Conservation (phyloP, 2,797 vertebrate genomes). For the Chaetophractus vellerosus region DNA sequence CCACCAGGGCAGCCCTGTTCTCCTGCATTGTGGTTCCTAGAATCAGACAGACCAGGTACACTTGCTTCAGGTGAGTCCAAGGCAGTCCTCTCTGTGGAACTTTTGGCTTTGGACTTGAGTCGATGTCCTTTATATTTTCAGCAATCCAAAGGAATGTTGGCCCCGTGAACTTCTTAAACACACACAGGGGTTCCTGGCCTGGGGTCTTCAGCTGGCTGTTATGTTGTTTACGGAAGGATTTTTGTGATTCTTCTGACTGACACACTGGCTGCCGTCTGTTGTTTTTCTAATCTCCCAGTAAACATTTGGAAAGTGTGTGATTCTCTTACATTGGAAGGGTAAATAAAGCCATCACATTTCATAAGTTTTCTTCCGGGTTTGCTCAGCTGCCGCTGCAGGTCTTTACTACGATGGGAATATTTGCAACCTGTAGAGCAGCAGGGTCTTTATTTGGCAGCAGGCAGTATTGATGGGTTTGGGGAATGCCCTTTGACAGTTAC, state of each 20-base stretch:
- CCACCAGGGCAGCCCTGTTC: background rate
- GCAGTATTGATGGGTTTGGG: constrained; percentile 79
- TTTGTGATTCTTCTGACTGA: constrained; percentile 79
- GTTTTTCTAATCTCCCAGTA: constrained; percentile 77
- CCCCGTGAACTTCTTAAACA: constrained; percentile 53
- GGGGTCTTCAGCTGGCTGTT: constrained; percentile 61
- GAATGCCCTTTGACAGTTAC: constrained; percentile 66
- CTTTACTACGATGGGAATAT: constrained; percentile 9
- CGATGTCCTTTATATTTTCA: background rate
- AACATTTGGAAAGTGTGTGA: constrained; percentile 63
- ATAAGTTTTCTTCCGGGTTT: constrained; percentile 61
- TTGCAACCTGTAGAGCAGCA: constrained; percentile 52
- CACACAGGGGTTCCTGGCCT: constrained; percentile 6
- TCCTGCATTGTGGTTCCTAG: background rate
- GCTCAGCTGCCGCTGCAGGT: constrained; percentile 58
- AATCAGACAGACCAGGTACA: background rate
- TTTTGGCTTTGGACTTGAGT: constrained; percentile 15
- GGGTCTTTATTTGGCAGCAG: constrained; percentile 51
- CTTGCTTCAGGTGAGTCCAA: background rate
- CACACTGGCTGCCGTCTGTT: constrained; percentile 75
- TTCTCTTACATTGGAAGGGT: constrained; percentile 53
- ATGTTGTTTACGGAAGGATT: constrained; percentile 80
- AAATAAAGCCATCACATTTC: constrained; percentile 73
- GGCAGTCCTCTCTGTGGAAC: background rate
- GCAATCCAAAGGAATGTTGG: constrained; percentile 1